These are phyloP conservation scores for Lepisosteus oculatus DNA, from an alignment of 2,113 vertebrate genomes.

Conservation along the genomic window DNA sequence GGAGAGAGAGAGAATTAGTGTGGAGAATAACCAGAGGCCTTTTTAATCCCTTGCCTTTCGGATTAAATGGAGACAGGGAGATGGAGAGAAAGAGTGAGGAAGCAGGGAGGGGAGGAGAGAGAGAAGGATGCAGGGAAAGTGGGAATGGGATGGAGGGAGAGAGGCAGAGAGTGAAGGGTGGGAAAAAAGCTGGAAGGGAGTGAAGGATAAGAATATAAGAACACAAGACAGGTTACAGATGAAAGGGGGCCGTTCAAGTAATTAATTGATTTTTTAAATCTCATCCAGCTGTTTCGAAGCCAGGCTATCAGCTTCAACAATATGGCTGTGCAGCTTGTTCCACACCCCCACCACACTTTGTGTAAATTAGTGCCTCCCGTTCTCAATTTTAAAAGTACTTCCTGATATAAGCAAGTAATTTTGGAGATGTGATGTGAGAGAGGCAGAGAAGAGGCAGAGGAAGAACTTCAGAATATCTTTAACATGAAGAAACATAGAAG, in stretches of 20 bases:
- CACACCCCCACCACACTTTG: no score
- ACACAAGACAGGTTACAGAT: no score
- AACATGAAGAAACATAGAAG: no score
- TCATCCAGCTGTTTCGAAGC: no score
- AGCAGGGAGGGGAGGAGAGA: slow-evolving; percentile 3
- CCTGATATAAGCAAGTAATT: no score
- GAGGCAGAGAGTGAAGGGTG: slow-evolving; percentile 39
- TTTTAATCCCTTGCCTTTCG: slow-evolving; percentile 18
- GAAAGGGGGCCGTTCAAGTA: no score
- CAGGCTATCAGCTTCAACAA: no score
- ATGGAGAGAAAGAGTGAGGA: slow-evolving; percentile 2
- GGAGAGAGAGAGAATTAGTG: slow-evolving; percentile 14
- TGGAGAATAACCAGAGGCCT: slow-evolving; percentile 7
- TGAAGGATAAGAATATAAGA: no score
- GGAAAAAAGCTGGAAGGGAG: neutral
- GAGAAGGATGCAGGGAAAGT: neutral
- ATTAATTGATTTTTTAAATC: no score
- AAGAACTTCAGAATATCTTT: neutral
- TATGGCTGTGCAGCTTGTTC: no score
- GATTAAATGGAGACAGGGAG: slow-evolving; percentile 4
- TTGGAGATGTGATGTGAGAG: neutral
- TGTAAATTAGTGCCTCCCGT: no score
- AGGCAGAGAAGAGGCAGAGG: neutral
- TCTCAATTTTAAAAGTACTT: no score
- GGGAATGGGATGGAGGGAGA: slow-evolving; percentile 44